A percentile compares a stretch with the other conserved stretches of the same genome.
These are phyloP conservation scores for Leptogaster cylindrica DNA, from an alignment of 2,888 invertebrate genomes.

Conservation along the genomic window DNA sequence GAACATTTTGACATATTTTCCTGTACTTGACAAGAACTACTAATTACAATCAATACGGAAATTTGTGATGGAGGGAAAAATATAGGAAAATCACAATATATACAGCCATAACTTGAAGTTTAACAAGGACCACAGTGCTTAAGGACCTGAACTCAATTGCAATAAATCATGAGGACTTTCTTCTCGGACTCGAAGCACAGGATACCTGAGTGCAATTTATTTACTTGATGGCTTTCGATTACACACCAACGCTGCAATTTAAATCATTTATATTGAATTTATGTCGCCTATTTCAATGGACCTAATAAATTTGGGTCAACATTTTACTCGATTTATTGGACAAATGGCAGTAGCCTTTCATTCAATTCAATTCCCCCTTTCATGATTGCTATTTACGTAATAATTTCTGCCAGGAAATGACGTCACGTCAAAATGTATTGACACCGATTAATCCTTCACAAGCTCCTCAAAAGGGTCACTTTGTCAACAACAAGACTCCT, in stretches of 20 bases:
- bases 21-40: no score
- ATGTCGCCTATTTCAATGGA: conserved; percentile 30
- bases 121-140: no score
- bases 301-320: conserved; percentile 31
- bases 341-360: conserved; percentile 1
- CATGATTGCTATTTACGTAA: conserved; percentile 30
- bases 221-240: conserved; percentile 34
- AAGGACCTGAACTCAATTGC: not conserved
- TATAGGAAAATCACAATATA: no score
- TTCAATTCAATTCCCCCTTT: conserved; percentile 23
- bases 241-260: not conserved
- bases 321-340: conserved; percentile 21
- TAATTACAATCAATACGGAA: no score
- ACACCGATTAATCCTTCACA: conserved; percentile 20
- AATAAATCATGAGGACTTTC: conserved; percentile 10
- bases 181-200: not conserved
- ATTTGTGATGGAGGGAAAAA: no score
- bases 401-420: conserved; percentile 7
- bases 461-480: not conserved
- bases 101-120: no score
- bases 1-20: no score
- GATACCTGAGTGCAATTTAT: conserved; percentile 32
- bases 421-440: not conserved
- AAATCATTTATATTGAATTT: conserved; percentile 2
- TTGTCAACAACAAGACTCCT: conserved; percentile 8